Evolutionary conservation across 2,113 vertebrate species (phyloP).

Genomic region (Columbina picui): DNA sequence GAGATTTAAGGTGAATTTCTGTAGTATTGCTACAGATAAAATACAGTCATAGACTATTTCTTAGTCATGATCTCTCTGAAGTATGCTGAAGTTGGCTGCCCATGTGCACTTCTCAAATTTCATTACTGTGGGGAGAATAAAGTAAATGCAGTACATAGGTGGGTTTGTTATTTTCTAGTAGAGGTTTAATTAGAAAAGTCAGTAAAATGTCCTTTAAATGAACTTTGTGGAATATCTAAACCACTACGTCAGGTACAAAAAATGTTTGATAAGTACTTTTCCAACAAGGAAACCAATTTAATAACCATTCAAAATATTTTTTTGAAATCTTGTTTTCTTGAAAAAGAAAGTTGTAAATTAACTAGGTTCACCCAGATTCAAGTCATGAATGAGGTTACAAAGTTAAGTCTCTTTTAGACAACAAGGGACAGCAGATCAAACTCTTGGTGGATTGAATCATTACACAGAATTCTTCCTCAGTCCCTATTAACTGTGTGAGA

Average conservation of each 20-base stretch:
- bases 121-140: background rate
- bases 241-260: background rate
- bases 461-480: background rate
- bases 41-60: background rate
- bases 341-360: background rate
- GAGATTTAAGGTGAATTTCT: background rate
- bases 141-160: background rate
- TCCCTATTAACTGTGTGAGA: background rate
- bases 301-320: background rate
- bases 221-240: background rate
- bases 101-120: background rate
- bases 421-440: background rate
- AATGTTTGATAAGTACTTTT: background rate
- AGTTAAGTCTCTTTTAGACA: background rate
- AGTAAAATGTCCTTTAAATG: background rate
- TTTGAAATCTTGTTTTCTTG: background rate
- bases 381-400: background rate
- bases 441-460: background rate
- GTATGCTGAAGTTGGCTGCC: background rate
- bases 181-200: background rate
- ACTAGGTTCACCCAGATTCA: background rate
- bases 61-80: background rate
- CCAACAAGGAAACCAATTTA: background rate
- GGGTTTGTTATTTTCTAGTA: background rate
- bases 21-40: background rate